phyloP scores from a whole-genome alignment of 2,113 vertebrate genomes.

The Silurus glanis region DNA sequence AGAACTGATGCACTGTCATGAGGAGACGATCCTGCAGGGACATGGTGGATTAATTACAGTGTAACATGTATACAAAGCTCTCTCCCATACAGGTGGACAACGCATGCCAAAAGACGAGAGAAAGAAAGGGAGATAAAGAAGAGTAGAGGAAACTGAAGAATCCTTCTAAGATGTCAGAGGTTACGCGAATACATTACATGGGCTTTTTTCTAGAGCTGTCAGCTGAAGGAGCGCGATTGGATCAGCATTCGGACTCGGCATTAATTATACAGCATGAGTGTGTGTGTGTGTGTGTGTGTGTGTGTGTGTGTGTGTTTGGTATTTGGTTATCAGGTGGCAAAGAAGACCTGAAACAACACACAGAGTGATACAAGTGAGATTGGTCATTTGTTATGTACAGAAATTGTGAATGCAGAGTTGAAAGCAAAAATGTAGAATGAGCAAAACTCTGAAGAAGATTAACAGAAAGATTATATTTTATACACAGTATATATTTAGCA shows the following conservation, averaged over 20 bases:
- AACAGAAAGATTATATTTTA: neutral
- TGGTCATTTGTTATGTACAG: neutral
- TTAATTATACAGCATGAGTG: constrained; percentile 18
- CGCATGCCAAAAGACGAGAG: constrained; percentile 29
- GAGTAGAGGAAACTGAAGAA: constrained; percentile 42
- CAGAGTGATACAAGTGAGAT: neutral
- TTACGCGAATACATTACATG: constrained; percentile 14
- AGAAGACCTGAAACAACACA: constrained; percentile 13
- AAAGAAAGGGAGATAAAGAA: constrained; percentile 7
- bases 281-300: no score
- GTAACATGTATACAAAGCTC: neutral
- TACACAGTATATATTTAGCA: neutral
- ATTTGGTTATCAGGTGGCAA: neutral
- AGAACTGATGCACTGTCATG: neutral
- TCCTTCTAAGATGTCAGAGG: constrained; percentile 42
- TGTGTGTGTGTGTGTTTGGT: no score
- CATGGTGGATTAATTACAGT: constrained; percentile 29
- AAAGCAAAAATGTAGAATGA: neutral
- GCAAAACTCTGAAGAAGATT: neutral
- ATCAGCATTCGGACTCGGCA: neutral
- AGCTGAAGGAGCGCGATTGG: neutral
- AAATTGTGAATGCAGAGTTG: neutral
- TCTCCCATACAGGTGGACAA: neutral
- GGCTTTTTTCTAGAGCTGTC: constrained; percentile 35
- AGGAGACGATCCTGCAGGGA: neutral